Conservation (phyloP, 2,888 invertebrate genomes). For the Eilema caniola region DNA sequence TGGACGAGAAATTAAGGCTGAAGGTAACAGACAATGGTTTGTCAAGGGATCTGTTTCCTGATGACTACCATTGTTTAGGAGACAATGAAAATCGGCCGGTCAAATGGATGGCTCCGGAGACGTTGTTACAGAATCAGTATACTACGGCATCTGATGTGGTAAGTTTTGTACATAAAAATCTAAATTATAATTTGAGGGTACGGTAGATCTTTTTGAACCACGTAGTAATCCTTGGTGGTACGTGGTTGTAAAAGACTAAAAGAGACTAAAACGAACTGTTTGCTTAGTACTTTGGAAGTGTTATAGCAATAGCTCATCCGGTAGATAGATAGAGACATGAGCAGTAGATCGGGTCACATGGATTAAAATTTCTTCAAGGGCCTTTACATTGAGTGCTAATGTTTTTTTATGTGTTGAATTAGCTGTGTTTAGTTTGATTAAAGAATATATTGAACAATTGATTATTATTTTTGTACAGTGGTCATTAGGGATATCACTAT, state of each 20-base stretch:
- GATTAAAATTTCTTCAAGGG: no score
- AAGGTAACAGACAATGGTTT: constrained; percentile 96
- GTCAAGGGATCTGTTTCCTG: constrained; percentile 96
- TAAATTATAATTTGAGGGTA: not conserved
- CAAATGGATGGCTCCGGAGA: constrained; percentile 97
- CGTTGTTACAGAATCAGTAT: constrained; percentile 93
- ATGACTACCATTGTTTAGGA: constrained; percentile 97
- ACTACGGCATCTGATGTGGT: constrained; percentile 96
- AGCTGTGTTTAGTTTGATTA: no score
- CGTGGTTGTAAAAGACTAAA: no score
- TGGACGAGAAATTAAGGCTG: constrained; percentile 92
- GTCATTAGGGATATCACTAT: constrained; percentile 97
- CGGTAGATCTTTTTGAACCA: not conserved
- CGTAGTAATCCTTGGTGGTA: no score
- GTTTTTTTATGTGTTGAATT: no score
- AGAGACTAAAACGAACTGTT: no score
- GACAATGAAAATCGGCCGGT: constrained; percentile 97
- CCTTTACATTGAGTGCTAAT: no score
- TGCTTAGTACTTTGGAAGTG: no score
- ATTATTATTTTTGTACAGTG: constrained; percentile 86
- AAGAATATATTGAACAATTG: not conserved
- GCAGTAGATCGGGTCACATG: not conserved
- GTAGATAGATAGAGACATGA: no score
- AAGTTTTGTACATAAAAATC: constrained; percentile 54
- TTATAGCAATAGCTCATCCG: no score